Evolutionary conservation across 37 sponge, comb jelly and placozoan species (phyloP).

Genomic region (Spongia lamella): DNA sequence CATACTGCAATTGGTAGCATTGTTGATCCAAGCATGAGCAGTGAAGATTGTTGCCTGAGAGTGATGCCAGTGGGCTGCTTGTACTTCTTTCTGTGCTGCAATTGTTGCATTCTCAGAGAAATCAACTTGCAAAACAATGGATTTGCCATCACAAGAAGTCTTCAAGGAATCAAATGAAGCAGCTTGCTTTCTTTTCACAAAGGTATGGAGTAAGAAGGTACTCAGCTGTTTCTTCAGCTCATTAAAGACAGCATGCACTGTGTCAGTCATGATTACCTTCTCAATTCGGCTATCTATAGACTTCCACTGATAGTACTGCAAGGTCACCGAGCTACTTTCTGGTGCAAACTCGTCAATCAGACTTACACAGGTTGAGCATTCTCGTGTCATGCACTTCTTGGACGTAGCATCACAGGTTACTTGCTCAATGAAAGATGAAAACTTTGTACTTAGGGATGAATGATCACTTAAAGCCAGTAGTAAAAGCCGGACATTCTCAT

Average conservation of each 20-base stretch:
- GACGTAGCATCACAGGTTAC: conserved; percentile 24
- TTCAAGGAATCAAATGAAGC: conserved; percentile 17
- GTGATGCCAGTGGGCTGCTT: conserved; percentile 37
- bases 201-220: conserved; percentile 33
- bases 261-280: conserved; percentile 30
- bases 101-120: conserved; percentile 50
- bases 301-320: conserved; percentile 36
- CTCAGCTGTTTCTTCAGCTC: conserved; percentile 25
- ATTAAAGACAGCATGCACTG: conserved; percentile 1
- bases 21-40: conserved; percentile 44
- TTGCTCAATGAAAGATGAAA: conserved; percentile 16
- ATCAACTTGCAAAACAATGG: conserved; percentile 38
- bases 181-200: conserved; percentile 30
- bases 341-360: conserved; percentile 20
- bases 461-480: conserved; percentile 32
- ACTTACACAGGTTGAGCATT: conserved; percentile 21
- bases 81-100: conserved; percentile 22
- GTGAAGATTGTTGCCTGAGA: conserved; percentile 38
- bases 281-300: conserved; percentile 6
- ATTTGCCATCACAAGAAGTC: conserved; percentile 22
- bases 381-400: conserved; percentile 15
- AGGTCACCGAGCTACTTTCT: not conserved
- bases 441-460: conserved; percentile 19
- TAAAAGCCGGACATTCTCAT: conserved; percentile 50
- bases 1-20: not conserved